These are phyloP conservation scores for Myotis planiceps DNA, from an alignment of 2,797 vertebrate species.

Conservation along the genomic window DNA sequence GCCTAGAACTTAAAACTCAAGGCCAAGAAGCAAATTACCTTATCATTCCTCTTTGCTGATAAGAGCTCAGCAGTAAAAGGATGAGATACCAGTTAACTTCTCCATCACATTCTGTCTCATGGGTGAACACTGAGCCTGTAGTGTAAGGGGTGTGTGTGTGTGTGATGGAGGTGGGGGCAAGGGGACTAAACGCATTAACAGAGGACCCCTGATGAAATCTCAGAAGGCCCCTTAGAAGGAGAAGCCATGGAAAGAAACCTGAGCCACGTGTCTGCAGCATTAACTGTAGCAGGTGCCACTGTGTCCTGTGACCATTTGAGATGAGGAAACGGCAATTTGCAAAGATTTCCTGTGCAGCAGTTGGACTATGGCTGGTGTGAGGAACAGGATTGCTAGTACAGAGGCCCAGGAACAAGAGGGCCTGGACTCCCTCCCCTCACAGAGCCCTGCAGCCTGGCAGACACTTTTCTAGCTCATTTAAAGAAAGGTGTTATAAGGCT, in stretches of 20 bases:
- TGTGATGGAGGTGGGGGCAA: background rate
- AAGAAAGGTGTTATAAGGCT: background rate
- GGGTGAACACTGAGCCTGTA: background rate
- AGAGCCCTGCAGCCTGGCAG: rapidly evolving
- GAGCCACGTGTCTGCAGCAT: background rate
- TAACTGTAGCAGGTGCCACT: background rate
- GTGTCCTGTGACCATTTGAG: background rate
- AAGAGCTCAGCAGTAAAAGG: background rate
- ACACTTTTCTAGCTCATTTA: background rate
- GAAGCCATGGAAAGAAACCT: background rate
- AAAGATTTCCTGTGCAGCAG: background rate
- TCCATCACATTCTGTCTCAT: background rate
- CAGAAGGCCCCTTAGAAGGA: background rate
- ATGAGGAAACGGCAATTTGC: background rate
- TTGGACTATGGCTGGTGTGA: background rate
- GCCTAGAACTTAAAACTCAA: constrained; percentile 20
- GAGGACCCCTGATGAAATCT: background rate
- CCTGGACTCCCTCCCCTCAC: background rate
- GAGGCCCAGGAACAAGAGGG: background rate
- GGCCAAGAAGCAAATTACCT: constrained; percentile 43
- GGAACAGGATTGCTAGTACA: background rate
- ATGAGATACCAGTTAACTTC: background rate
- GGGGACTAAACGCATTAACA: background rate
- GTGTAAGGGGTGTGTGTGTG: background rate
- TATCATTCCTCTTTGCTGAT: constrained; percentile 44